A percentile compares a stretch with the other conserved stretches of the same genome.
phyloP scores from a whole-genome alignment of 2,797 vertebrate species.

The Anas bahamensis region DNA sequence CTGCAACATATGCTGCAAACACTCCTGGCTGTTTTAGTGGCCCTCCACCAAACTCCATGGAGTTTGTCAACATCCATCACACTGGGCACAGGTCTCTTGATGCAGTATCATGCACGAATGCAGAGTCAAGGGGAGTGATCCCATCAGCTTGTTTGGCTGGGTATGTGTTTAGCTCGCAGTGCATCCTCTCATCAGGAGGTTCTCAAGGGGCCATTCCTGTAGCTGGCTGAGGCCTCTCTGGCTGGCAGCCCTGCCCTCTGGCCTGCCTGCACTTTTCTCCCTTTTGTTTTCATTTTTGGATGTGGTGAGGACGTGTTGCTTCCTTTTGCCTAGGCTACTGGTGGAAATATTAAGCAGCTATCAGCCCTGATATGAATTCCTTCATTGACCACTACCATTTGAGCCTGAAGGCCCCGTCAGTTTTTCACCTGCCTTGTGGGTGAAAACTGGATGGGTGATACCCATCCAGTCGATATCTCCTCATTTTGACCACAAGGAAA shows the following conservation, averaged over 20 bases:
- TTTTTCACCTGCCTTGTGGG: neutral
- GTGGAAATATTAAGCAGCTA: neutral
- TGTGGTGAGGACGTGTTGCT: fast-evolving
- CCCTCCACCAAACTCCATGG: neutral
- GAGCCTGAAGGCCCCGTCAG: neutral
- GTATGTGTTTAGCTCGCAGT: neutral
- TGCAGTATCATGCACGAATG: neutral
- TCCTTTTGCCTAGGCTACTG: neutral
- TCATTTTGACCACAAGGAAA: neutral
- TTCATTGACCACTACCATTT: neutral
- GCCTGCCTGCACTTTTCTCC: fast-evolving
- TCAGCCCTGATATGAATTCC: fast-evolving
- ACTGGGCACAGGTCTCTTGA: neutral
- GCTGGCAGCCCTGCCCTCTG: neutral
- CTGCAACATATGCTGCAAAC: neutral
- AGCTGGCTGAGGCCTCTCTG: neutral
- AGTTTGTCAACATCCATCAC: fast-evolving
- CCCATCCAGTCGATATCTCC: neutral
- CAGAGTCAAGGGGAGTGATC: neutral
- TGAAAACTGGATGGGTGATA: no score
- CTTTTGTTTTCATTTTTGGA: neutral
- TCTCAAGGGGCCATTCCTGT: neutral
- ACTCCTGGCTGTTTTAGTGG: neutral
- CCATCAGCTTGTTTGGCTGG: neutral
- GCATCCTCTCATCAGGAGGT: neutral